Conservation (phyloP, 2,797 vertebrate genomes). For the Phalloptychus januarius region DNA sequence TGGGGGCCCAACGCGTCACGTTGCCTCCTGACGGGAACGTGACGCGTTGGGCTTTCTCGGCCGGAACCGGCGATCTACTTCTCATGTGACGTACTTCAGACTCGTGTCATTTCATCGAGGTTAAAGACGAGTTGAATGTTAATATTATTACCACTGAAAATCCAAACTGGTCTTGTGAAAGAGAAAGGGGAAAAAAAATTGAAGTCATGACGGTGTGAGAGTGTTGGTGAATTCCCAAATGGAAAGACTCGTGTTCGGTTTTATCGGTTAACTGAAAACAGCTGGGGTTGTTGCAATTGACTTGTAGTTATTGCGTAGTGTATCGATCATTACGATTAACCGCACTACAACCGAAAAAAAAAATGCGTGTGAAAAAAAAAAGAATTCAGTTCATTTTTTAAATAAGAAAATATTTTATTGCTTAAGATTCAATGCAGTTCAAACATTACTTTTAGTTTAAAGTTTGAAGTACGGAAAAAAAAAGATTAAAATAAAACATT, state of each 20-base stretch:
- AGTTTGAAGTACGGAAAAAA: too few species aligned
- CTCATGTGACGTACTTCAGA: neutral
- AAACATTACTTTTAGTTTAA: too few species aligned
- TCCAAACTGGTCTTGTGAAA: neutral
- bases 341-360: too few species aligned
- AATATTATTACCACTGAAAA: neutral
- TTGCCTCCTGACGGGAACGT: neutral
- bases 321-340: too few species aligned
- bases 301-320: too few species aligned
- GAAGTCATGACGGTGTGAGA: neutral
- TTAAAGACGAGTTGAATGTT: neutral
- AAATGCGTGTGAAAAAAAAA: too few species aligned
- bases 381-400: too few species aligned
- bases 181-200: neutral
- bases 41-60: neutral
- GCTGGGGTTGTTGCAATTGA: neutral
- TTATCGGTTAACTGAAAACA: constrained; percentile 8
- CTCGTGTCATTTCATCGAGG: neutral
- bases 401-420: too few species aligned
- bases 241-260: neutral
- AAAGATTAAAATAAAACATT: too few species aligned
- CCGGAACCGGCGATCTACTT: neutral
- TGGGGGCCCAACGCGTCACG: constrained; percentile 1
- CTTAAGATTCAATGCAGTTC: too few species aligned
- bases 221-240: neutral